Evolutionary conservation across 2,797 vertebrate species (phyloP), one percentile per base, ranked within the genome.

Genomic region (Dipus sagitta): DNA sequence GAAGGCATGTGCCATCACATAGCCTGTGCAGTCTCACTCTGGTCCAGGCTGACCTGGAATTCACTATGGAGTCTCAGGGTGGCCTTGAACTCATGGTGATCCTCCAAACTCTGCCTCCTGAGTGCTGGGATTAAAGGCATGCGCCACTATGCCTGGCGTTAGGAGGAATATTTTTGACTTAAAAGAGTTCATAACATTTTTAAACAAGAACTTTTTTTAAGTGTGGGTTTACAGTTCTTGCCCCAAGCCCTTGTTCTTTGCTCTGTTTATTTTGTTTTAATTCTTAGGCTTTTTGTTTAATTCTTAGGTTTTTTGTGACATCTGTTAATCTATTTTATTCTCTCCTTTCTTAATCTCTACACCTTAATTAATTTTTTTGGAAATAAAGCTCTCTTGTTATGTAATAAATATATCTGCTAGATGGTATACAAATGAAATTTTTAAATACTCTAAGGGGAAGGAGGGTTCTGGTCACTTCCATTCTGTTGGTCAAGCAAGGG

Each of bases 331-430:
- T 30, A 65, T 38, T 30, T 58, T 70, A 1, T 70, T 89, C 9
- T 74, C 23, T 92, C 23, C 82, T 68, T 92, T 90, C 38, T 85
- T 93, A 67, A 82, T 88, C 32, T 26, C 34, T 58, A 1, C 30
- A 32, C 84, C 72, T 92, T 64, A 71, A 54, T 65, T 42, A 83
- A 78, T 81, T 83, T 79, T 79, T 79, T 93, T 90, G 91, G 64
- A 88, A 68, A 30, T 38, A 62, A 82, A 47, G 82, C 24, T 17
- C 24, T 34, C 58, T 93, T 77, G 80, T 65, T 76, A 47, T 42
- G 32, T 77, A 28, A 23, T 78, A 85, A 87, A 18, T 34, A 65
- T 65, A 81, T 70, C 28, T 62, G 72, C 77, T 71, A 32, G 18
- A 11, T 81, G 62, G 65, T 76, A 65, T 30, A 91, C n/a, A 62